These are phyloP conservation scores for Merops nubicus DNA, from an alignment of 2,113 vertebrate genomes.

Conservation along the genomic window DNA sequence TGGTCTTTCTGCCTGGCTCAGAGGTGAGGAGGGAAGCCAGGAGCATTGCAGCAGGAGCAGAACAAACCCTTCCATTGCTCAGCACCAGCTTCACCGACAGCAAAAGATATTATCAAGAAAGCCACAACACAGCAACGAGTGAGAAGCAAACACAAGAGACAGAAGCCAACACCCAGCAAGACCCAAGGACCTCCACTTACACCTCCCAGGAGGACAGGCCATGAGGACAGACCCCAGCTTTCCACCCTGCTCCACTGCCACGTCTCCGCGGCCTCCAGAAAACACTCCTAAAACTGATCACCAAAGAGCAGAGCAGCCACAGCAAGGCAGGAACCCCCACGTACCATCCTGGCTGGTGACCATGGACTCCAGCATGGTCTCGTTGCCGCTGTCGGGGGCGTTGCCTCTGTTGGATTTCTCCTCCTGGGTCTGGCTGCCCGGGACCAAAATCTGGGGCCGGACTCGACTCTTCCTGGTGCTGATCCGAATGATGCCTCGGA, in stretches of 20 bases:
- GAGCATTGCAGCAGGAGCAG: background rate
- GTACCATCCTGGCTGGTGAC: slow-evolving; percentile 88
- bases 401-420: slow-evolving; percentile 73
- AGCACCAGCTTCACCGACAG: background rate
- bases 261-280: fast-evolving
- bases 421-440: slow-evolving; percentile 54
- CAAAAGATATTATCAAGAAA: background rate
- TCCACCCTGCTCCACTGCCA: background rate
- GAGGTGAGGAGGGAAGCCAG: background rate
- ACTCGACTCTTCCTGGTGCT: slow-evolving; percentile 88
- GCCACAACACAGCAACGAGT: background rate
- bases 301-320: no score
- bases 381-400: slow-evolving; percentile 89
- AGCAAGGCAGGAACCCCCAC: background rate
- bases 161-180: background rate
- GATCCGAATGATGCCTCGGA: slow-evolving; percentile 95
- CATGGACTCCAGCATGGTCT: slow-evolving; percentile 89
- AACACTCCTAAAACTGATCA: no score
- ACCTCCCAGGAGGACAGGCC: background rate
- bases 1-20: background rate
- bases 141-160: no score
- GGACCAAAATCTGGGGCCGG: slow-evolving; percentile 51
- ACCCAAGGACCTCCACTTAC: fast-evolving
- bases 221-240: background rate
- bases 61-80: background rate